Evolutionary conservation across 2,888 invertebrate species (phyloP).

Genomic region (Exocentrus adspersus): DNA sequence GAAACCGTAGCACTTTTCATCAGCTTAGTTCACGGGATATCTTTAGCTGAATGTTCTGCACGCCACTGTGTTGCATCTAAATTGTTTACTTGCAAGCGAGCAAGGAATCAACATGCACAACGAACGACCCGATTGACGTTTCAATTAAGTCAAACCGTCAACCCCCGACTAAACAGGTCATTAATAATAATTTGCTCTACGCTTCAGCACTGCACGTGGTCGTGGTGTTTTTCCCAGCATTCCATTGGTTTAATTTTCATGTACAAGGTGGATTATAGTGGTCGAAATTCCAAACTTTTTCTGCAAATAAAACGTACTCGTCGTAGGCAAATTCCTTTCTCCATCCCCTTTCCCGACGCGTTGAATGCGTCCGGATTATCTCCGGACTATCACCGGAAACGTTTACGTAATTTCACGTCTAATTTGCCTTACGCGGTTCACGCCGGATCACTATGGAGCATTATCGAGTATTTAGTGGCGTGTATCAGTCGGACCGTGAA

Average conservation of each 20-base stretch:
- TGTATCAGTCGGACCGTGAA: constrained; percentile 13
- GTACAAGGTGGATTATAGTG: too few relatives aligned
- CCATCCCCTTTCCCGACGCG: background rate
- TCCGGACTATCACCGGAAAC: background rate
- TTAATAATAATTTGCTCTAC: background rate
- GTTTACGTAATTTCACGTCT: constrained; percentile 17
- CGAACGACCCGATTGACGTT: background rate
- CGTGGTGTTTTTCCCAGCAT: background rate
- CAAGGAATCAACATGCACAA: background rate
- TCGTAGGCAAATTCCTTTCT: too few relatives aligned
- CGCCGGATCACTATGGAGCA: constrained; percentile 10
- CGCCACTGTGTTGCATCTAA: background rate
- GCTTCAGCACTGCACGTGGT: background rate
- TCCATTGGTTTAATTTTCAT: too few relatives aligned
- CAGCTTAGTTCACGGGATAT: too few relatives aligned
- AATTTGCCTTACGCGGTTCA: constrained; percentile 9
- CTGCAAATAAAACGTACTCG: too few relatives aligned
- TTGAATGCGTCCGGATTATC: background rate
- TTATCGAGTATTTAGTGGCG: constrained; percentile 12
- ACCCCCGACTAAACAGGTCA: background rate
- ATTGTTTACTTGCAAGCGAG: background rate
- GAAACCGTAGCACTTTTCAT: too few relatives aligned
- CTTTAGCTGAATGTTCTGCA: too few relatives aligned
- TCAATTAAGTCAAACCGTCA: background rate
- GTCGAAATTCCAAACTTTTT: too few relatives aligned